Base-by-base conservation (phyloP, 2,797 vertebrate species). In the Gymnothorax reevesii region DNA sequence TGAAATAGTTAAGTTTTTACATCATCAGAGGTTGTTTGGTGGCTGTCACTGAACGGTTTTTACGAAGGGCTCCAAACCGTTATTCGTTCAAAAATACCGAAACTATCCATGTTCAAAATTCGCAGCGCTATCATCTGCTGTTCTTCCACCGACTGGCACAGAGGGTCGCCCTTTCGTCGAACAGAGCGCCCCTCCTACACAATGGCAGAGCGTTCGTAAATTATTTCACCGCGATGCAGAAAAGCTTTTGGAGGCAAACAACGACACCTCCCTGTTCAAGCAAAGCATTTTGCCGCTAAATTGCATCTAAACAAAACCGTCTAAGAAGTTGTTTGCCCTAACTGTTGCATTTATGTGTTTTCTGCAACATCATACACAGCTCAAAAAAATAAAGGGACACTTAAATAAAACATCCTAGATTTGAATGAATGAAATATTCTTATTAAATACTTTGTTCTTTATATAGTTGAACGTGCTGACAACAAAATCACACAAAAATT, bases 51-150 rank as follows among this genome's bases (percentile, higher is more conserved):
- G 62, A 22, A 66, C 20, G 8, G 22, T 66, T 20, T 66, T n/a
- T 66, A 66, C 6, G 22, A n/a, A 66, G n/a, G 22, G 62, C 22
- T 66, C 4, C 27, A 12, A 73, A 73, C 54, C 25, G 73, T 64
- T 55, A 77, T 25, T 12, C 77, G 20, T 66, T 82, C 77, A 82
- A 8, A n/a, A 82, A 86, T 82, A 86, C 42, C 85, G n/a, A 25
- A 20, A 82, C 85, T 54, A 42, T 82, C 60, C 64, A 7, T 60
- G 57, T 69, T 25, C 62, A 69, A n/a, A 80, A 49, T 42, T 55
- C 22, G 54, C 42, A 59, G 66, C 79, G 42, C 62, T 69, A n/a
- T 42, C 3, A 54, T 10, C 55, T 83, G 75, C 54, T 86, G 86
- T 54, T 83, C 27, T 62, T 55, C 20, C 15, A 22, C 25, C 3